Conservation (phyloP, 1,140 invertebrate genomes). For the Bombus sylvicola region DNA sequence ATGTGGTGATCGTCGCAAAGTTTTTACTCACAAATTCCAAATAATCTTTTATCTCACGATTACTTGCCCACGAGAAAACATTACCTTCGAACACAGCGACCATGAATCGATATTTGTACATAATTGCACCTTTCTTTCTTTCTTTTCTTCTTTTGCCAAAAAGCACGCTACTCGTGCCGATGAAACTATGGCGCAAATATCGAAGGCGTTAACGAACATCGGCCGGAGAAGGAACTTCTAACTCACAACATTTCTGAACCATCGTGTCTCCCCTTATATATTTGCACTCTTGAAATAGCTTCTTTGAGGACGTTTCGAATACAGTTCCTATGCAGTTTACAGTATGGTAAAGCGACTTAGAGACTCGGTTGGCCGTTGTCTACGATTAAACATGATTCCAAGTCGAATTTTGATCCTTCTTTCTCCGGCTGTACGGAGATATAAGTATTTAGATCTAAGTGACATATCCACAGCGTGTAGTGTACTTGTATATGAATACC, state of each 20-base stretch:
- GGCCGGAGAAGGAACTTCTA: slow-evolving; percentile 65
- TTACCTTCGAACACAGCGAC: slow-evolving; percentile 34
- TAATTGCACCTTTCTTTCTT: slow-evolving; percentile 48
- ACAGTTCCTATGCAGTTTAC: slow-evolving; percentile 71
- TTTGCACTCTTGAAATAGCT: slow-evolving; percentile 48
- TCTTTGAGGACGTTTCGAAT: slow-evolving; percentile 60
- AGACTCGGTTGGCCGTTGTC: slow-evolving; percentile 58
- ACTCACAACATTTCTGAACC: background rate
- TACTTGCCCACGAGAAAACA: slow-evolving; percentile 37
- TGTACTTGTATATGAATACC: slow-evolving; percentile 77
- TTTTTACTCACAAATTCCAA: slow-evolving; percentile 40
- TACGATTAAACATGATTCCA: slow-evolving; percentile 62
- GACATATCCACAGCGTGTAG: slow-evolving; percentile 76
- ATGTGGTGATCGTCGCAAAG: slow-evolving; percentile 14
- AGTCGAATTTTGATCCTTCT: slow-evolving; percentile 62
- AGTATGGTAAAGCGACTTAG: slow-evolving; percentile 62
- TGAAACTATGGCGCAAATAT: slow-evolving; percentile 52
- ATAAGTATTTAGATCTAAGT: slow-evolving; percentile 73
- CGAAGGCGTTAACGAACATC: slow-evolving; percentile 41
- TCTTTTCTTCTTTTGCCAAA: slow-evolving; percentile 51
- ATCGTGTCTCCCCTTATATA: background rate
- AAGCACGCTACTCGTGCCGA: slow-evolving; percentile 56
- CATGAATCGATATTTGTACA: slow-evolving; percentile 46
- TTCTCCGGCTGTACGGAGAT: slow-evolving; percentile 70
- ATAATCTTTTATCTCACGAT: slow-evolving; percentile 24